Evolutionary conservation across 2,113 vertebrate species (phyloP).

Genomic region (Capreolus pygargus): DNA sequence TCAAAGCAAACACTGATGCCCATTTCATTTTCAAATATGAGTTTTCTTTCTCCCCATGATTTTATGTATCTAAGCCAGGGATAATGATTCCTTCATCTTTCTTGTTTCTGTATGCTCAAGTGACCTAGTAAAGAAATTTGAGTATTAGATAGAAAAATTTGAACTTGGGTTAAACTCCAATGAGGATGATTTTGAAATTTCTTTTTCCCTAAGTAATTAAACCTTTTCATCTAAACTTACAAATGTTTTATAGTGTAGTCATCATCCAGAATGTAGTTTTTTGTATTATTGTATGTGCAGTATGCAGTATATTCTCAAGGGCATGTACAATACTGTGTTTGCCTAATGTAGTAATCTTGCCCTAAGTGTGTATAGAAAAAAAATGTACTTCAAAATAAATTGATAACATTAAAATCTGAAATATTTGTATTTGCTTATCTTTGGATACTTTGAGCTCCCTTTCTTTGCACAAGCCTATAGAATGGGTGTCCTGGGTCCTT

Average conservation of each 20-base stretch:
- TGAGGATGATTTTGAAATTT: neutral
- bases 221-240: neutral
- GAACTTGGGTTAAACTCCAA: neutral
- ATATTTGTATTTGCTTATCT: conserved; percentile 39
- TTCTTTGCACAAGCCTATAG: neutral
- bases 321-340: neutral
- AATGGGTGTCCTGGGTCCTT: neutral
- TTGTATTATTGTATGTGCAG: neutral
- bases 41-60: neutral
- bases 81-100: neutral
- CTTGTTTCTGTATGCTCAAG: neutral
- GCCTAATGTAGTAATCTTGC: neutral
- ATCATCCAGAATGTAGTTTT: neutral
- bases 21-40: neutral
- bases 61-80: neutral
- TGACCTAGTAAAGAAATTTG: neutral
- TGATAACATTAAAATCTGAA: conserved; percentile 16
- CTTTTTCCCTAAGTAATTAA: neutral
- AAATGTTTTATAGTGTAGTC: neutral
- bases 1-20: neutral
- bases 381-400: conserved; percentile 63
- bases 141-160: neutral
- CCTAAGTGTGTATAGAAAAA: conserved; percentile 1
- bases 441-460: neutral
- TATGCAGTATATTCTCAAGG: neutral